These are phyloP conservation scores for Gallinago jamesoni DNA, from an alignment of 2,113 vertebrate species.

Conservation along the genomic window DNA sequence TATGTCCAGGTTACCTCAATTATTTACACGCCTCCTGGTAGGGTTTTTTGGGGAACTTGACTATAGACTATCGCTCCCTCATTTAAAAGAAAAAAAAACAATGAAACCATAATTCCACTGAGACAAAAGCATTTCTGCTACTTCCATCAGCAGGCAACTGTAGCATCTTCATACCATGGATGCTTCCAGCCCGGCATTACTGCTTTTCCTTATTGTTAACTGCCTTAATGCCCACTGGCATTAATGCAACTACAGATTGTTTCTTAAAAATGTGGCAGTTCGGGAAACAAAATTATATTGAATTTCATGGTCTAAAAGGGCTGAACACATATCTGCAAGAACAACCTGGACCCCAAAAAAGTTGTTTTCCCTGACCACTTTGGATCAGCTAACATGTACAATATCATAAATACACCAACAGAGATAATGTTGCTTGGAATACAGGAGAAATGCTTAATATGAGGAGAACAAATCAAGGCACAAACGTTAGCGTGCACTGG, in stretches of 20 bases:
- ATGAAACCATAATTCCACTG: background rate
- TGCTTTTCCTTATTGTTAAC: background rate
- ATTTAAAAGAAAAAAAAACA: background rate
- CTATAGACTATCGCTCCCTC: background rate
- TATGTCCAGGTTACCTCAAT: background rate
- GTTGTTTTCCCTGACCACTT: background rate
- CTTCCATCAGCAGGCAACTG: background rate
- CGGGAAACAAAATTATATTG: background rate
- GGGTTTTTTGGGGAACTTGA: background rate
- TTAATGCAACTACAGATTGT: background rate
- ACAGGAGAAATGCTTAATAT: background rate
- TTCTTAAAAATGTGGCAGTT: background rate
- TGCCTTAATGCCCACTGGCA: background rate
- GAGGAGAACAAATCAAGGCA: background rate
- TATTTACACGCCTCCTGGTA: background rate
- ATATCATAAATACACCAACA: background rate
- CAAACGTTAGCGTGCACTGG: background rate
- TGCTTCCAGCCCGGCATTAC: background rate
- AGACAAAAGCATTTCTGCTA: background rate
- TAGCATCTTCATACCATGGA: background rate
- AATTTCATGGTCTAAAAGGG: background rate
- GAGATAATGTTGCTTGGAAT: background rate
- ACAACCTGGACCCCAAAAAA: background rate
- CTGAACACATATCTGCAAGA: background rate
- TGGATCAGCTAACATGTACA: background rate